Percentiles rank a stretch among this genome's conserved stretches.
phyloP scores from a whole-genome alignment of 2,888 invertebrate species.

The Drosophila antonietae region DNA sequence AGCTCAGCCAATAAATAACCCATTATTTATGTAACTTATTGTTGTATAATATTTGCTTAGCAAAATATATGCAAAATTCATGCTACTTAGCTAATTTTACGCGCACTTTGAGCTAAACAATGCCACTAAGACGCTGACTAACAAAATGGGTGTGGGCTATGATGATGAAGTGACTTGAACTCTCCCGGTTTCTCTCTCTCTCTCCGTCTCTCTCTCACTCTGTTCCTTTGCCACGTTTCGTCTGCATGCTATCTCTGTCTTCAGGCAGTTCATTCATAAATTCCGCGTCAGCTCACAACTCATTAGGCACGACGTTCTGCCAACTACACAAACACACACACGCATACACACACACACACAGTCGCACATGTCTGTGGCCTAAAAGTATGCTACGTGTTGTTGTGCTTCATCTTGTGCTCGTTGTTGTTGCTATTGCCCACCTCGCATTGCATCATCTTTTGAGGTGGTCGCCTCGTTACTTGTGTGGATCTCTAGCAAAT shows the following conservation, averaged over 20 bases:
- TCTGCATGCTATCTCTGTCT: slow-evolving; percentile 28
- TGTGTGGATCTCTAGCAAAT: slow-evolving; percentile 58
- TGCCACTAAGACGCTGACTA: slow-evolving; percentile 45
- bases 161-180: slow-evolving; percentile 61
- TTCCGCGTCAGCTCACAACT: slow-evolving; percentile 78
- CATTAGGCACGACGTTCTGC: slow-evolving; percentile 69
- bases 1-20: slow-evolving; percentile 63
- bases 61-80: slow-evolving; percentile 63
- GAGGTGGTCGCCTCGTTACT: slow-evolving; percentile 60
- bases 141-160: slow-evolving; percentile 21
- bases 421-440: slow-evolving; percentile 23
- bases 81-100: slow-evolving; percentile 72
- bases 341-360: slow-evolving; percentile 22
- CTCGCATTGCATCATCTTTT: slow-evolving; percentile 74
- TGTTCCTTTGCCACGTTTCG: background rate
- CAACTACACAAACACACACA: slow-evolving; percentile 43
- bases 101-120: slow-evolving; percentile 76
- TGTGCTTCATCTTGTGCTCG: slow-evolving; percentile 18
- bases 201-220: background rate
- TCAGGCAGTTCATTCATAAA: slow-evolving; percentile 73
- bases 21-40: slow-evolving; percentile 64
- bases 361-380: slow-evolving; percentile 48
- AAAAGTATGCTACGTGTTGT: slow-evolving; percentile 50
- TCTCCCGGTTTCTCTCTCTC: background rate
- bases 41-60: slow-evolving; percentile 41